Base-by-base conservation (phyloP, 2,888 invertebrate species). In the Heliconius hortense region DNA sequence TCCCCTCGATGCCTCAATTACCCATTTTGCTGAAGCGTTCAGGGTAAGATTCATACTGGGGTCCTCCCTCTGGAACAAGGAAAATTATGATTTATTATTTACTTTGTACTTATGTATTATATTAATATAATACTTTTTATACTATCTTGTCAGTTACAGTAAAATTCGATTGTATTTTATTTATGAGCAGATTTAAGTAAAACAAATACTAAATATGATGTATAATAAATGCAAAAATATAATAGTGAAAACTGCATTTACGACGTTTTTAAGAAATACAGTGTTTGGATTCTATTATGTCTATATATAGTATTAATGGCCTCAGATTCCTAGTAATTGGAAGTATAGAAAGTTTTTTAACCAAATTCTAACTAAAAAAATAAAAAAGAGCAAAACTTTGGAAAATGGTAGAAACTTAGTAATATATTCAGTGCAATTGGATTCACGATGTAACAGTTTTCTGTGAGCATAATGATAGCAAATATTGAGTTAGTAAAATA, bases 1-100 rank as follows among this genome's bases (percentile, higher is more conserved):
- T 79, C 87, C 91, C 82, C 86, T 84, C 21, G 93, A 93, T 60
- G 90, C 90, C 82, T 93, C 92, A 82, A 93, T 91, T 73, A 93
- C 85, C 92, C 90, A 92, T 90, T 83, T 88, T 78, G 90, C 91
- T 71, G 93, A 90, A 31, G 83, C 89, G 81, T 93, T 92, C 2
- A 90, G 81, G 43, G 91, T 89, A 31, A 90, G 81, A 81, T 91
- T 93, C 86, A 90, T 87, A 79, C 85, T 90, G 84, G 86, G 84
- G 80, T 90, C 89, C 79, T 87, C 82, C 80, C 86, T 87, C 93
- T 94, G 90, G 0, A 91, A 92, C 88, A 90, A 90, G 74, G 77
- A 59, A 77, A 79, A 53, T 39, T 24, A 69, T 48, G 48, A 48
- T n/a, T 56, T 56, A 53, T 21, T 21, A 53, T 5, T 56, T 53